Evolutionary conservation across 1,140 invertebrate species (phyloP).

Genomic region (Drosophila chauvacae): DNA sequence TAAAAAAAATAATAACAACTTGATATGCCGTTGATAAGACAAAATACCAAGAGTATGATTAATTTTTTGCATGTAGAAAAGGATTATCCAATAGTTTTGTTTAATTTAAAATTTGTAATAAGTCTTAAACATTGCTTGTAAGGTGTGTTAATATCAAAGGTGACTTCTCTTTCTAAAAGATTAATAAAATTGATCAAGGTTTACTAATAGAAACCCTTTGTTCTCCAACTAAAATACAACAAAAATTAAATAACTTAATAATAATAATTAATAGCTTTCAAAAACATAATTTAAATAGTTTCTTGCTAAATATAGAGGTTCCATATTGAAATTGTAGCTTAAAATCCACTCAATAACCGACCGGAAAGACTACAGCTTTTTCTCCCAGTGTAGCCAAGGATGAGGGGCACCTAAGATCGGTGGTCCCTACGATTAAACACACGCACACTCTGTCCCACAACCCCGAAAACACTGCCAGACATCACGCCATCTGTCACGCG

Average conservation of each 20-base stretch:
- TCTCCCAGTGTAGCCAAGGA: background rate
- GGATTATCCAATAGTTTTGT: background rate
- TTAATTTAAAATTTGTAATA: too few species aligned
- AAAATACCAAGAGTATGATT: background rate
- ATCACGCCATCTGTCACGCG: slow-evolving; percentile 55
- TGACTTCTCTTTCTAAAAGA: background rate
- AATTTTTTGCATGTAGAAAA: background rate
- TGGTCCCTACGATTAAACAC: slow-evolving; percentile 12
- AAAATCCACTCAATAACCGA: background rate
- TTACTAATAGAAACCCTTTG: background rate
- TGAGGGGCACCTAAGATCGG: background rate
- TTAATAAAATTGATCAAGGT: too few species aligned
- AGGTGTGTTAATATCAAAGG: background rate
- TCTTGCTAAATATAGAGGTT: background rate
- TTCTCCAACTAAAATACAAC: background rate
- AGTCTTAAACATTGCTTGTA: background rate
- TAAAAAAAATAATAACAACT: background rate
- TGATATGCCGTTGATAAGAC: background rate
- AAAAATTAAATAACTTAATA: background rate
- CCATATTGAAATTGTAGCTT: background rate
- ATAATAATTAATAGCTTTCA: background rate
- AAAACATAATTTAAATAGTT: background rate
- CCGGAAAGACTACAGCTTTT: background rate
- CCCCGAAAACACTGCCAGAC: slow-evolving; percentile 17
- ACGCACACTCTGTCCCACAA: slow-evolving; percentile 13